Conservation (phyloP, 2,113 vertebrate genomes). For the Pelobates fuscus region DNA sequence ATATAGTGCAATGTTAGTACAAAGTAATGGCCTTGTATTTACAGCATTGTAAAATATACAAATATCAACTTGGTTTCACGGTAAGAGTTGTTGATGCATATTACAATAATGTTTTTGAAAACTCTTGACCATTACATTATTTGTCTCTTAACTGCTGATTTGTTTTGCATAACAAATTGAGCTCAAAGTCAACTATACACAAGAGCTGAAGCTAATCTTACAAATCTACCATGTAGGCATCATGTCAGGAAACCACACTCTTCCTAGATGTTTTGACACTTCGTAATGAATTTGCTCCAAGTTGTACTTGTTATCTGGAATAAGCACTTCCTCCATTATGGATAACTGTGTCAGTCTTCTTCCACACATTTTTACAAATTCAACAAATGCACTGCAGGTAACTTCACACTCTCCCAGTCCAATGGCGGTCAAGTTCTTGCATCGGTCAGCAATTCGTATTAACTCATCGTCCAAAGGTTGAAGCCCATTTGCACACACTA, state of each 20-base stretch:
- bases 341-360: slow-evolving; percentile 72
- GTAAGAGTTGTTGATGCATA: too few species aligned
- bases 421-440: slow-evolving; percentile 68
- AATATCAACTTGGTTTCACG: too few species aligned
- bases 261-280: slow-evolving; percentile 72
- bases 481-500: slow-evolving; percentile 73
- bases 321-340: slow-evolving; percentile 76
- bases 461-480: slow-evolving; percentile 72
- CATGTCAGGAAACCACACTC: slow-evolving; percentile 76
- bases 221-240: slow-evolving; percentile 69
- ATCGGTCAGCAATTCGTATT: slow-evolving; percentile 68
- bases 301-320: slow-evolving; percentile 70
- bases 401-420: slow-evolving; percentile 74
- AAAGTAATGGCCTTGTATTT: too few species aligned
- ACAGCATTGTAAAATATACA: too few species aligned
- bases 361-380: slow-evolving; percentile 76
- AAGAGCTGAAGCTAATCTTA: neutral
- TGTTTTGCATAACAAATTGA: slow-evolving; percentile 40
- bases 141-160: neutral
- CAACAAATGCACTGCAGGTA: slow-evolving; percentile 71
- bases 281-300: slow-evolving; percentile 68
- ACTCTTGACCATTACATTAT: too few species aligned
- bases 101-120: too few species aligned
- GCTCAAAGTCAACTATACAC: neutral
- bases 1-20: too few species aligned